Percentiles rank a stretch among this genome's conserved stretches.
Evolutionary conservation across 2,113 vertebrate genomes (phyloP).

Genomic region (Gallinago paraguaiae): DNA sequence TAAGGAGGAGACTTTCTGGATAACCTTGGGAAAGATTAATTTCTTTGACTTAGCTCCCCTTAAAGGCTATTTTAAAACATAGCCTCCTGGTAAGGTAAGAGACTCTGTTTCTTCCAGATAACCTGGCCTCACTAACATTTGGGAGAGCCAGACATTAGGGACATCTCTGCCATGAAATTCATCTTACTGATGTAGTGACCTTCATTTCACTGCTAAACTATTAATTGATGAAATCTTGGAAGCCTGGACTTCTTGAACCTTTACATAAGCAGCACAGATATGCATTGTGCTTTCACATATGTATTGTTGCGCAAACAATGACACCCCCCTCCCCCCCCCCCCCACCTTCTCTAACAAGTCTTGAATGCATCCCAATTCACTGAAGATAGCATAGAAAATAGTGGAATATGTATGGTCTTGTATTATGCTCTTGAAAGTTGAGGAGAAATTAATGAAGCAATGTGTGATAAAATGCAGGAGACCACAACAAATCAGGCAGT

Average conservation of each 20-base stretch:
- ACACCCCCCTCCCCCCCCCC: rapidly evolving
- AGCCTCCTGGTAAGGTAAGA: neutral
- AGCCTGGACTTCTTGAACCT: neutral
- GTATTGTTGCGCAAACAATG: neutral
- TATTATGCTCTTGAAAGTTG: neutral
- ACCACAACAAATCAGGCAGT: neutral
- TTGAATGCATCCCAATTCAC: neutral
- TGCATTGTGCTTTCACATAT: neutral
- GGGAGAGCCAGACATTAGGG: neutral
- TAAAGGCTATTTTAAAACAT: neutral
- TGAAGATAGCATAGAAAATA: neutral
- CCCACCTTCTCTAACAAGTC: neutral
- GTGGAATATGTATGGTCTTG: neutral
- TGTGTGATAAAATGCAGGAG: neutral
- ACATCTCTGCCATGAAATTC: neutral
- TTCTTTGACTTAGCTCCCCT: neutral
- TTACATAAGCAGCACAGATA: neutral
- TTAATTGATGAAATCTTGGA: neutral
- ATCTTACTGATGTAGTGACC: neutral
- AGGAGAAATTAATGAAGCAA: neutral
- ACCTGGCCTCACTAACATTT: neutral
- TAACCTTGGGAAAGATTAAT: neutral
- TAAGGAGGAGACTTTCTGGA: neutral
- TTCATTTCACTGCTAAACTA: neutral
- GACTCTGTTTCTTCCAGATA: neutral